Percentiles rank a stretch among this genome's conserved stretches.
Conservation (phyloP, 37 sponge, comb jelly and placozoan genomes). For the Dysidea cf. avara region DNA sequence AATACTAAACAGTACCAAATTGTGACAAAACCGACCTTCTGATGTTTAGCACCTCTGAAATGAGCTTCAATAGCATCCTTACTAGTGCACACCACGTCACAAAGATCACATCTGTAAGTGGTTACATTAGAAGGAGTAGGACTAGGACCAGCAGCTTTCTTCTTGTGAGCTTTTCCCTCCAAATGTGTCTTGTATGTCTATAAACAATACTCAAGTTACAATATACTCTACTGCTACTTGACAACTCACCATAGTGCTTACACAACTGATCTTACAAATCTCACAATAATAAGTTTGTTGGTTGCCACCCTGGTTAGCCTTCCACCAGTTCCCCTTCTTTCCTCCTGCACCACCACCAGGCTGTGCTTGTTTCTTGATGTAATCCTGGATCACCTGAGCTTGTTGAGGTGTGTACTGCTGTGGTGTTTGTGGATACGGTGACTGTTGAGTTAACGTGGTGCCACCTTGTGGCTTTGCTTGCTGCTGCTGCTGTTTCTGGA, state of each 20-base stretch:
- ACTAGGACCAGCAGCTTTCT: slow-evolving; percentile 35
- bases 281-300: slow-evolving; percentile 67
- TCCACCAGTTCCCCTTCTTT: slow-evolving; percentile 11
- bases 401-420: slow-evolving; percentile 38
- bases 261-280: slow-evolving; percentile 82
- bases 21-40: slow-evolving; percentile 46
- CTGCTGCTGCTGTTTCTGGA: slow-evolving; percentile 4
- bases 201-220: not conserved
- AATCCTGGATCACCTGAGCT: slow-evolving; percentile 36
- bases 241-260: slow-evolving; percentile 62
- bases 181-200: slow-evolving; percentile 88
- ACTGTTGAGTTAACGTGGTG: too few relatives aligned
- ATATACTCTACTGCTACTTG: not conserved
- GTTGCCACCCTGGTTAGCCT: slow-evolving; percentile 5
- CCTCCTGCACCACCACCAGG: not conserved
- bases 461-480: too few relatives aligned
- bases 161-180: slow-evolving; percentile 88
- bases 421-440: too few relatives aligned
- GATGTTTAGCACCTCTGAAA: slow-evolving; percentile 79
- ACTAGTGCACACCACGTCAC: slow-evolving; percentile 79
- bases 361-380: slow-evolving; percentile 14
- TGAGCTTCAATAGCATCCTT: slow-evolving; percentile 87
- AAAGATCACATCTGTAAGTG: slow-evolving; percentile 78
- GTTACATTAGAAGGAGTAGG: not conserved
- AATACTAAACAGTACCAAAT: not conserved